Percentiles rank a stretch among this genome's conserved stretches.
Evolutionary conservation across 2,797 vertebrate species (phyloP).

Genomic region (Halcyon leucocephala): DNA sequence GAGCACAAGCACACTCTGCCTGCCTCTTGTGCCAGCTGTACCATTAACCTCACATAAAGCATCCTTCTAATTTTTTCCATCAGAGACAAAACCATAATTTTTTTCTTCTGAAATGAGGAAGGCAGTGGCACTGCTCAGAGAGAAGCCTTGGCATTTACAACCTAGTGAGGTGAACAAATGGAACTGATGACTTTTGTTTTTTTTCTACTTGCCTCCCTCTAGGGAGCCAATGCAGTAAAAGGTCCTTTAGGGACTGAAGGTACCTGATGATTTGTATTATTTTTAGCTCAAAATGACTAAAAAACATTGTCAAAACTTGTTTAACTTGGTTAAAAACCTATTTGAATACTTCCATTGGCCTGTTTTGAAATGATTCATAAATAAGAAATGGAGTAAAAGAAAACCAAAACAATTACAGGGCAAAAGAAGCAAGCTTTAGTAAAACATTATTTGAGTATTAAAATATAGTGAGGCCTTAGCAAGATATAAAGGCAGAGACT

Average conservation of each 20-base stretch:
- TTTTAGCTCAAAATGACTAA: constrained; percentile 26
- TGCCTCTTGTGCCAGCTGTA: background rate
- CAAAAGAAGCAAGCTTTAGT: constrained; percentile 1
- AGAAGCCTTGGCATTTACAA: background rate
- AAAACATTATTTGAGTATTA: background rate
- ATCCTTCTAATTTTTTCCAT: background rate
- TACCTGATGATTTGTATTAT: constrained; percentile 21
- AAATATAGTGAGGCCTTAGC: background rate
- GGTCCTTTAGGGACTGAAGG: background rate
- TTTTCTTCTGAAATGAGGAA: background rate
- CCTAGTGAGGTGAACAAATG: background rate
- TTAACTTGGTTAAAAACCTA: constrained; percentile 46
- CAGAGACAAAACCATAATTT: background rate
- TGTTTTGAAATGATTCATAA: constrained; percentile 31
- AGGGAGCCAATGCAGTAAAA: background rate
- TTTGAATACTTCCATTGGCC: constrained; percentile 28
- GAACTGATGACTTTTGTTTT: background rate
- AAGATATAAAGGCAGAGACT: background rate
- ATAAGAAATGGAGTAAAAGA: constrained; percentile 10
- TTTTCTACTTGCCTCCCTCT: background rate
- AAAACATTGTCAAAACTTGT: constrained; percentile 48
- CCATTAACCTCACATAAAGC: background rate
- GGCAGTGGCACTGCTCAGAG: background rate
- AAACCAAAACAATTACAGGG: background rate
- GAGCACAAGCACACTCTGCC: background rate